Conservation (phyloP, 2,888 invertebrate genomes). For the Parnassius glacialis region DNA sequence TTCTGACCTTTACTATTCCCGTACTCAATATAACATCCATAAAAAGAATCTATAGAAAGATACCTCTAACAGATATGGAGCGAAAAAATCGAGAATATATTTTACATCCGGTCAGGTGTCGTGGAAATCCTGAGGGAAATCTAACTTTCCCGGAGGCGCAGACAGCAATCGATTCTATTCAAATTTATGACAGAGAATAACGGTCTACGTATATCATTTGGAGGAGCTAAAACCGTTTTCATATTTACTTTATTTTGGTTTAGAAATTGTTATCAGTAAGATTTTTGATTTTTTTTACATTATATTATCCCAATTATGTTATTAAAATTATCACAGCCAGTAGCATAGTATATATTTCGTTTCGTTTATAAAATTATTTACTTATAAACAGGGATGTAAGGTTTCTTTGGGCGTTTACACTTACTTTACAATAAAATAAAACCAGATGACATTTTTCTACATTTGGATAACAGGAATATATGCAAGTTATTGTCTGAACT, state of each 20-base stretch:
- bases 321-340: no score
- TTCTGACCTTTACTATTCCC: background rate
- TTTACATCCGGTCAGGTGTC: slow-evolving; percentile 80
- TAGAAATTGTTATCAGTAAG: no score
- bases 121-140: slow-evolving; percentile 76
- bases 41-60: slow-evolving; percentile 2
- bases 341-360: no score
- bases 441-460: no score
- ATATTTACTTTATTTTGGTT: slow-evolving; percentile 3
- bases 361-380: no score
- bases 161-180: slow-evolving; percentile 81
- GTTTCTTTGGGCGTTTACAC: no score
- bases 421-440: no score
- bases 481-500: no score
- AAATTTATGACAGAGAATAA: slow-evolving; percentile 80
- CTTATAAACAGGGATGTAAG: no score
- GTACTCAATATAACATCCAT: background rate
- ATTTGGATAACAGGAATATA: no score
- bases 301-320: no score
- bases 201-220: slow-evolving; percentile 50
- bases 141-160: slow-evolving; percentile 80
- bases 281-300: no score
- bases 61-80: slow-evolving; percentile 11
- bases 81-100: slow-evolving; percentile 71
- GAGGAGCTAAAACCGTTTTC: slow-evolving; percentile 46